These are phyloP conservation scores for Leucoptera coffeella DNA, from an alignment of 2,888 invertebrate genomes.

Conservation along the genomic window DNA sequence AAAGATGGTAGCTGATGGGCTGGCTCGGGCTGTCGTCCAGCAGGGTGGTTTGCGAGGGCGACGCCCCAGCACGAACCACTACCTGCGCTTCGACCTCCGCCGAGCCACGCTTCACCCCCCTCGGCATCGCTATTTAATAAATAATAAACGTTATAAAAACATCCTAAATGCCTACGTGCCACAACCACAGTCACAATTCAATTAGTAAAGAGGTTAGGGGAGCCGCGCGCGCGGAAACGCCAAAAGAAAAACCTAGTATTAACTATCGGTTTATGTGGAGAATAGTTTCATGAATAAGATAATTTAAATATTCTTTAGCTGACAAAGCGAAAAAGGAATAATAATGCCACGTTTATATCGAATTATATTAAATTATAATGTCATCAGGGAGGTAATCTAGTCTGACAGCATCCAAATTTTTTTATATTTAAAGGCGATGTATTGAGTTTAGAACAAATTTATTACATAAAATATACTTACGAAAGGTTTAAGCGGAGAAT, in stretches of 20 bases:
- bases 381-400: no score
- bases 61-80: slow-evolving; percentile 41
- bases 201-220: slow-evolving; percentile 50
- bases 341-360: no score
- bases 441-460: no score
- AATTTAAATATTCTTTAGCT: no score
- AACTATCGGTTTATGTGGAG: no score
- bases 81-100: slow-evolving; percentile 48
- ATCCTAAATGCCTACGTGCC: slow-evolving; percentile 10
- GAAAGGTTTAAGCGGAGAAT: slow-evolving; percentile 50
- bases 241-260: no score
- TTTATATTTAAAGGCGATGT: no score
- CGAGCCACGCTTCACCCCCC: slow-evolving; percentile 51
- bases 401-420: no score
- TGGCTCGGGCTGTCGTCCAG: slow-evolving; percentile 46
- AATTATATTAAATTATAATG: no score
- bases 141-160: slow-evolving; percentile 9
- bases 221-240: slow-evolving; percentile 47
- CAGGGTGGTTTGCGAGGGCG: slow-evolving; percentile 48
- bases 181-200: slow-evolving; percentile 29
- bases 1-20: slow-evolving; percentile 66
- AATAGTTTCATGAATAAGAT: no score
- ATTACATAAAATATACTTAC: slow-evolving; percentile 38
- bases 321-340: no score
- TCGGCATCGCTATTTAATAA: slow-evolving; percentile 46